Conservation (phyloP, 2,113 vertebrate species). For the Tinamus guttatus region DNA sequence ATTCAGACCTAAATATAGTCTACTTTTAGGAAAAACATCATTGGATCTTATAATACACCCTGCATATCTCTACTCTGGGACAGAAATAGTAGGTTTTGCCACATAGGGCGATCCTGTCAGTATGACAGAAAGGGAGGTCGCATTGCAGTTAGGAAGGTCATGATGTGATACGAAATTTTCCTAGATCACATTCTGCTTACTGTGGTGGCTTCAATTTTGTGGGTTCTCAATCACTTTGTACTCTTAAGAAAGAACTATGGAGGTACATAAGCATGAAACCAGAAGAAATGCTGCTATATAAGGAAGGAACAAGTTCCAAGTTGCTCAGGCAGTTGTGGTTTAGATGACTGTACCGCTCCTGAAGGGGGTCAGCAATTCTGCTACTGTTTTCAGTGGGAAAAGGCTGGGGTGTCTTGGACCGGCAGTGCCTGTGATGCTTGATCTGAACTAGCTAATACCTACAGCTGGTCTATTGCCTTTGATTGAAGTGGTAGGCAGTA, state of each 20-base stretch:
- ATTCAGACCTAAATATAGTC: neutral
- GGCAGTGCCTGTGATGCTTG: neutral
- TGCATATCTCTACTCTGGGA: neutral
- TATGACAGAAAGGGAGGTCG: neutral
- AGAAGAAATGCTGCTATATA: neutral
- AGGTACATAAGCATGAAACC: neutral
- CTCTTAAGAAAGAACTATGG: neutral
- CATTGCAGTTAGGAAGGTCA: neutral
- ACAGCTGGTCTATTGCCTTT: neutral
- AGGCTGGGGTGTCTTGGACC: neutral
- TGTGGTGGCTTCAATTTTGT: neutral
- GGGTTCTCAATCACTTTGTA: neutral
- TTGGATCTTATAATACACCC: neutral
- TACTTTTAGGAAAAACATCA: constrained; percentile 19
- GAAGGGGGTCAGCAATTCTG: neutral
- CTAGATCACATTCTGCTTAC: neutral
- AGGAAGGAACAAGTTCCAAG: neutral
- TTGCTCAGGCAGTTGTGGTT: neutral
- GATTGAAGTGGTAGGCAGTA: neutral
- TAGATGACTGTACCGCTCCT: neutral
- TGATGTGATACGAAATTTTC: neutral
- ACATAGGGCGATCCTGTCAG: neutral
- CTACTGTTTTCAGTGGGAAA: neutral
- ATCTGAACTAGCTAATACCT: neutral
- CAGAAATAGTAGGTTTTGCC: neutral